Conservation (phyloP, 2,797 vertebrate genomes). For the Gymnodraco acuticeps region DNA sequence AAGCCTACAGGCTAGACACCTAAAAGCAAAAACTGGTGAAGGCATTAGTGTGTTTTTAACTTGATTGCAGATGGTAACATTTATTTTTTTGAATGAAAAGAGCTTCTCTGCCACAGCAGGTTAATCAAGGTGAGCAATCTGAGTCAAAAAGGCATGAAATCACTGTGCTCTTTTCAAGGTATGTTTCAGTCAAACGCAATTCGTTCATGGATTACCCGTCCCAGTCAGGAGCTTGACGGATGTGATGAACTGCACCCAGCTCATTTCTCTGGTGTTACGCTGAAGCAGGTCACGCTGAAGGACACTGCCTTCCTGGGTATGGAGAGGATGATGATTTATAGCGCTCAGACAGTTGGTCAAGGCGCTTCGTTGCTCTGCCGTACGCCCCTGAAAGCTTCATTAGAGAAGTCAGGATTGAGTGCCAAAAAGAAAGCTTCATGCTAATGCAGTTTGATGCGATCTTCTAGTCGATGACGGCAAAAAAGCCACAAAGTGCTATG, state of each 20-base stretch:
- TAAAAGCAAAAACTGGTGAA: neutral
- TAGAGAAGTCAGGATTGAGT: constrained; percentile 19
- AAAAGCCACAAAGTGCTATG: constrained; percentile 23
- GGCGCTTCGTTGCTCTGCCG: constrained; percentile 7
- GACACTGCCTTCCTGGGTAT: constrained; percentile 53
- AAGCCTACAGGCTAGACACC: constrained; percentile 22
- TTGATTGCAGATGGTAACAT: constrained; percentile 3
- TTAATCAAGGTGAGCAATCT: neutral
- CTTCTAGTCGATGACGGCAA: constrained; percentile 16
- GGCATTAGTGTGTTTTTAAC: neutral
- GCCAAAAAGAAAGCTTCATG: neutral
- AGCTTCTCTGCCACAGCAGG: neutral
- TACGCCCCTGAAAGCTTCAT: constrained; percentile 35
- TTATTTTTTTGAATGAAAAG: neutral
- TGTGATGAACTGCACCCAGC: constrained; percentile 54
- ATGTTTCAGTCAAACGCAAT: constrained; percentile 8
- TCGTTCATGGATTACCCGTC: constrained; percentile 47
- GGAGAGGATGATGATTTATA: constrained; percentile 60
- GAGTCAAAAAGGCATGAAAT: neutral
- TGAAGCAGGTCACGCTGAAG: constrained; percentile 59
- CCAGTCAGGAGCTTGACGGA: constrained; percentile 56
- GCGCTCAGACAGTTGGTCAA: constrained; percentile 46
- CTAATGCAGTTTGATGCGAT: constrained; percentile 36
- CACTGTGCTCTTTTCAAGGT: constrained; percentile 17
- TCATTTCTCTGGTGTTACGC: constrained; percentile 42